Conservation (phyloP, 2,797 vertebrate genomes). For the Falco novaeseelandiae region DNA sequence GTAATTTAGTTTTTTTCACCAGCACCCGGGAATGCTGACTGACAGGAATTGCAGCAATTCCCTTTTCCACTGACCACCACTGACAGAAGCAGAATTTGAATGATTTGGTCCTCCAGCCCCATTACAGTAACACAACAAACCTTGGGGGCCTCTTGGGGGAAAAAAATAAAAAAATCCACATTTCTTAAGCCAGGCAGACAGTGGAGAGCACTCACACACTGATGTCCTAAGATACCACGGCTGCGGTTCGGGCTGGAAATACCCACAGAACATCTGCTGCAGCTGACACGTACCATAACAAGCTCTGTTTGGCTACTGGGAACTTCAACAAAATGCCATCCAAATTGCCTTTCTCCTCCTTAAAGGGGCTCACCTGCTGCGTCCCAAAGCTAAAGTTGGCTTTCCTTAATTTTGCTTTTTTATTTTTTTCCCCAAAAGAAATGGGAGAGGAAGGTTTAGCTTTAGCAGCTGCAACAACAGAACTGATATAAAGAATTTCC, state of each 20-base stretch:
- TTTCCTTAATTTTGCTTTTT: not conserved
- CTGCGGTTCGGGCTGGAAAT: not conserved
- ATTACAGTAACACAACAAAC: not conserved
- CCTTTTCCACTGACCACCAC: not conserved
- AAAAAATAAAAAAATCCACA: not conserved
- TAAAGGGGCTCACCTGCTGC: not conserved
- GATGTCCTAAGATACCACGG: not conserved
- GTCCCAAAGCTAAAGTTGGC: not conserved
- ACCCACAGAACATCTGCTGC: slow-evolving; percentile 1
- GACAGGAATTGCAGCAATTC: slow-evolving; percentile 8
- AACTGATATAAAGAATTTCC: not conserved
- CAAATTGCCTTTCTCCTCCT: not conserved
- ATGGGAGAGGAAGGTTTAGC: not conserved
- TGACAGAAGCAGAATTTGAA: not conserved
- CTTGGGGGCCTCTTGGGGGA: not conserved
- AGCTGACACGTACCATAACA: not conserved
- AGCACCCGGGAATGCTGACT: not conserved
- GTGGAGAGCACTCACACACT: not conserved
- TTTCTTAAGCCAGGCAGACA: not conserved
- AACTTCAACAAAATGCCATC: not conserved
- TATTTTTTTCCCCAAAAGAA: accelerated
- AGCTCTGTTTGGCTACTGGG: not conserved
- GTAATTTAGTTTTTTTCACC: not conserved
- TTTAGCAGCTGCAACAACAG: not conserved
- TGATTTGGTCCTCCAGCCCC: not conserved